Base-by-base conservation (phyloP, 2,888 invertebrate genomes). In the Chromoteleia sp. region DNA sequence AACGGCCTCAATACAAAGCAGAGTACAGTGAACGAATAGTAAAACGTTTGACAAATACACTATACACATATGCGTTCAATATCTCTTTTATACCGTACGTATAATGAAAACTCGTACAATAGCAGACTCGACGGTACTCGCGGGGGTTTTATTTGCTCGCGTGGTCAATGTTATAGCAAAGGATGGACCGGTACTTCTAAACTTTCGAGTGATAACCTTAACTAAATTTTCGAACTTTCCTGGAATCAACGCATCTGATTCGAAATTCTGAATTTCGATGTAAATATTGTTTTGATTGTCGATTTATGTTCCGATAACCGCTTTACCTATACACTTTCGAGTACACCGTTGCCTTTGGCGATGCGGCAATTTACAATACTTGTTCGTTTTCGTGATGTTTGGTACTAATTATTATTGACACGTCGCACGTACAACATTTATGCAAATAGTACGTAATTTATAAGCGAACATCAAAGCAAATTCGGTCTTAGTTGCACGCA, bases 41-140 rank as follows among this genome's bases (percentile, higher is more conserved):
- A 71, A 81, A 81, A 71, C 81, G 75, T 65, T 76, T 71, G 75
- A 81, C 75, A 81, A 81, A 81, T 81, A 81, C 58, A 71, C 65
- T 48, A 39, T 71, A 71, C 45, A 75, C 61, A 54, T 59, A 76
- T 59, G 71, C 71, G 75, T 81, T 76, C 81, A 76, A 75, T 81
- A 81, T 75, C 65, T 65, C 71, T 81, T 75, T 81, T 71, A 81
- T 75, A 36, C 81, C 45, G 50, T 29, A 21, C 52, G 71, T 70
- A 81, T 76, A 81, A 71, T 74, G 81, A 81, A 81, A 76, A 76
- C 81, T 76, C 81, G 70, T 65, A 81, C 74, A 81, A 81, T 76
- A 65, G 73, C 75, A 45, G 56, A 74, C 41, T 71, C 63, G 70
- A 70, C 81, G 76, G 67, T 81, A 81, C 76, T 80, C 70, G 56